A percentile compares a stretch with the other conserved stretches of the same genome.
phyloP scores from a whole-genome alignment of 2,113 vertebrate genomes.

The Lota lota region DNA sequence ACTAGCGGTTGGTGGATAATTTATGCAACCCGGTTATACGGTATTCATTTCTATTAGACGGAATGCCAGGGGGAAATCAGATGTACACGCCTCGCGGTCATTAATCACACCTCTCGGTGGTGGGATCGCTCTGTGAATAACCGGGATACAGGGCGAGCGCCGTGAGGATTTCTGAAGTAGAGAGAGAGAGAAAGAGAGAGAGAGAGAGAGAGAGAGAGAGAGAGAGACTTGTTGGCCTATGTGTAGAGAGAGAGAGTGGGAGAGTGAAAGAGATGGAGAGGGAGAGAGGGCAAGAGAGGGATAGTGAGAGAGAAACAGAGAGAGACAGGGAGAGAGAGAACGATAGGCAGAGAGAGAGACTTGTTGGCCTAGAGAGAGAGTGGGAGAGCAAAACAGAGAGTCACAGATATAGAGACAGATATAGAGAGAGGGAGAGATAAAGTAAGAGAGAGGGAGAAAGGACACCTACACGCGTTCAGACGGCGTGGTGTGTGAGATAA shows the following conservation, averaged over 20 bases:
- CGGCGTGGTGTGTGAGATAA: slow-evolving; percentile 20
- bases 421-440: slow-evolving; percentile 7
- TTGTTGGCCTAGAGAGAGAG: neutral
- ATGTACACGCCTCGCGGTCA: neutral
- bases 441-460: neutral
- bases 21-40: neutral
- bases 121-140: neutral
- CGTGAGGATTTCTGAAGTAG: neutral
- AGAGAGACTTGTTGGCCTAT: neutral
- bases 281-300: neutral
- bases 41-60: neutral
- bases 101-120: neutral
- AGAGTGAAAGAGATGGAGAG: neutral
- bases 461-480: slow-evolving; percentile 22
- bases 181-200: neutral
- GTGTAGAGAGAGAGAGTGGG: neutral
- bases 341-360: neutral
- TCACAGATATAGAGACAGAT: slow-evolving; percentile 19
- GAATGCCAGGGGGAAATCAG: neutral
- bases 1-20: no score
- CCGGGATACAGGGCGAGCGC: neutral
- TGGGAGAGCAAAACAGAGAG: neutral
- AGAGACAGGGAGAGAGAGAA: neutral
- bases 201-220: neutral
- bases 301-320: neutral